Percentiles rank a stretch among this genome's conserved stretches.
Evolutionary conservation across 2,113 vertebrate species (phyloP).

Genomic region (Lucifuga dentata): DNA sequence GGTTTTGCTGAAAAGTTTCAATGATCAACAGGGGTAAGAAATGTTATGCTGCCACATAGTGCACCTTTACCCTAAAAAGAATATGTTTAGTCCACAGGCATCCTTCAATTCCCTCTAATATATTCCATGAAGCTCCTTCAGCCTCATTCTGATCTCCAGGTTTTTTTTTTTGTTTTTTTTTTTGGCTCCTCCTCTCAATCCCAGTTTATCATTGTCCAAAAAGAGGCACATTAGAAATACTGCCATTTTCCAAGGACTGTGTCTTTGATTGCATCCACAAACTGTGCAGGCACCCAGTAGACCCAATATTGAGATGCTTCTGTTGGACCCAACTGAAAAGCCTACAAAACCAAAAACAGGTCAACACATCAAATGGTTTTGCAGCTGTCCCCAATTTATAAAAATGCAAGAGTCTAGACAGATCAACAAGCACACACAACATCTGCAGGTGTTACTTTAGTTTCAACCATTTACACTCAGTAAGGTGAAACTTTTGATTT

Average conservation of each 20-base stretch:
- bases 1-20: constrained; percentile 79
- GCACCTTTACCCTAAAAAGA: constrained; percentile 82
- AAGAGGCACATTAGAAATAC: constrained; percentile 99
- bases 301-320: constrained; percentile 99
- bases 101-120: constrained; percentile 77
- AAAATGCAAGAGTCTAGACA: background rate
- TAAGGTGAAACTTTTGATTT: no score
- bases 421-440: background rate
- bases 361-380: no score
- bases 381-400: background rate
- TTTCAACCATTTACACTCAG: no score
- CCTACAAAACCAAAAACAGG: constrained; percentile 79
- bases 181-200: constrained; percentile 72
- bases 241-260: constrained; percentile 99
- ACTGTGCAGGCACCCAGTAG: constrained; percentile 99
- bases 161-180: constrained; percentile 78
- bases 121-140: constrained; percentile 76
- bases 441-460: no score
- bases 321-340: constrained; percentile 98
- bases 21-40: constrained; percentile 80
- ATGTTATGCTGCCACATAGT: constrained; percentile 81
- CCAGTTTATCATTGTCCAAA: constrained; percentile 92
- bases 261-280: constrained; percentile 99
- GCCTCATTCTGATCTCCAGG: constrained; percentile 78
- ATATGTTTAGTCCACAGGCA: constrained; percentile 79